A percentile compares a stretch with the other conserved stretches of the same genome.
Conservation (phyloP, 2,113 vertebrate genomes). For the Mus pahari region DNA sequence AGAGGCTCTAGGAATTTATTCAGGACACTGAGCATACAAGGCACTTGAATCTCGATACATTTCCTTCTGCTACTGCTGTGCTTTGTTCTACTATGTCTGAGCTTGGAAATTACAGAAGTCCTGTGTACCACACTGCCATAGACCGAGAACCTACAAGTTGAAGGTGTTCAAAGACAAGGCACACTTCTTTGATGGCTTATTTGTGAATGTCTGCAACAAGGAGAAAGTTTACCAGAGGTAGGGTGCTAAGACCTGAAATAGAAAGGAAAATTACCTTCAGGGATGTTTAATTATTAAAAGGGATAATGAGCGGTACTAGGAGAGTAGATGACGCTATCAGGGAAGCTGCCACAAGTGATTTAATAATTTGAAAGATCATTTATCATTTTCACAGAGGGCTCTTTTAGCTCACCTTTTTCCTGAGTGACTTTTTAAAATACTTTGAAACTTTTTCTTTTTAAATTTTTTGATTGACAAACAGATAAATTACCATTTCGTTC, state of each 20-base stretch:
- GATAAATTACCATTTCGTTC: constrained; percentile 7
- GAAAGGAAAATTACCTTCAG: constrained; percentile 76
- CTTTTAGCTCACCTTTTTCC: constrained; percentile 66
- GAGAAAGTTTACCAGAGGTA: constrained; percentile 46
- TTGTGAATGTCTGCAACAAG: constrained; percentile 17
- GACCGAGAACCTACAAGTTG: background rate
- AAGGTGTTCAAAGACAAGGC: background rate
- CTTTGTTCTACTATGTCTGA: background rate
- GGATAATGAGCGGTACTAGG: constrained; percentile 72
- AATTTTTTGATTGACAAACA: constrained; percentile 37
- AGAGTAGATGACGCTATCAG: constrained; percentile 81
- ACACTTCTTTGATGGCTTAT: background rate
- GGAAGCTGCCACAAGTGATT: constrained; percentile 75
- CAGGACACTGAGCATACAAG: background rate
- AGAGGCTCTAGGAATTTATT: background rate
- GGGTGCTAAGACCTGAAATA: constrained; percentile 54
- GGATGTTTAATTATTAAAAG: constrained; percentile 79
- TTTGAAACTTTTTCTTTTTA: constrained; percentile 6
- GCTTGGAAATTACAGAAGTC: background rate
- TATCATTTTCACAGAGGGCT: constrained; percentile 71
- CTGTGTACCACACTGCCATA: background rate
- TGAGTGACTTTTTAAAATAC: constrained; percentile 72
- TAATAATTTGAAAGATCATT: constrained; percentile 76
- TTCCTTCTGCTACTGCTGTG: background rate
- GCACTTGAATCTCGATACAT: background rate